Evolutionary conservation across 2,797 vertebrate genomes (phyloP), one percentile per base, ranked within the genome.

Genomic region (Eurystomus glaucurus): DNA sequence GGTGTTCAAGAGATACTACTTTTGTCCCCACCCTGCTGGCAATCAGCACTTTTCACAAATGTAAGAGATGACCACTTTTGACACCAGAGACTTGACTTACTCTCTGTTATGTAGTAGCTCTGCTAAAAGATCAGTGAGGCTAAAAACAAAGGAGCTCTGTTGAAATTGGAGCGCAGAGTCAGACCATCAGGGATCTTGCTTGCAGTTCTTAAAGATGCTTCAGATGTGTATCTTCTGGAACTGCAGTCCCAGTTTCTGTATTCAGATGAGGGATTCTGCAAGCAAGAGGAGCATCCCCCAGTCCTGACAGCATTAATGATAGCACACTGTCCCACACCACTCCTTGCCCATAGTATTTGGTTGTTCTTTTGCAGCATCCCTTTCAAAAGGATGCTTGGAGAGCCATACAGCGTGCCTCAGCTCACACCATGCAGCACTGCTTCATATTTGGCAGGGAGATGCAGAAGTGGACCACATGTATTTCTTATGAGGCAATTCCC

Each of bases 381-480:
- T 39, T 28, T 4, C 11, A 20, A 13, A 55, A 51, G 43, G 68
- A 8, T 35, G 39, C 55, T 71, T 0, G 0, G 25, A 19, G 25
- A 46, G 54, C 25, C 17, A 12, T 0, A 2, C 31, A 10, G 11
- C 11, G 5, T 45, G 18, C 16, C 29, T n/a, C 20, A 41, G 6
- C 35, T 31, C 19, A 1, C 6, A 35, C 52, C 39, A 5, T 2
- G 3, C 29, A 16, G 28, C 33, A 28, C 7, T 45, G 33, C 37
- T 85, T 65, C 3, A 5, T 8, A 5, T 17, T 17, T 20, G 31
- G 31, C 22, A 18, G 25, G 25, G 10, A 14, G 3, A 3, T 81
- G 21, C 11, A 22, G 54, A 57, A 82, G 2, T 1, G 6, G 16
- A 15, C n/a, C 2, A 0, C 1, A 0, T 3, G 3, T 52, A 4